Evolutionary conservation across 2,888 invertebrate genomes (phyloP), one percentile per base, ranked within the genome.

Genomic region (Chalcosyrphus nemorum): DNA sequence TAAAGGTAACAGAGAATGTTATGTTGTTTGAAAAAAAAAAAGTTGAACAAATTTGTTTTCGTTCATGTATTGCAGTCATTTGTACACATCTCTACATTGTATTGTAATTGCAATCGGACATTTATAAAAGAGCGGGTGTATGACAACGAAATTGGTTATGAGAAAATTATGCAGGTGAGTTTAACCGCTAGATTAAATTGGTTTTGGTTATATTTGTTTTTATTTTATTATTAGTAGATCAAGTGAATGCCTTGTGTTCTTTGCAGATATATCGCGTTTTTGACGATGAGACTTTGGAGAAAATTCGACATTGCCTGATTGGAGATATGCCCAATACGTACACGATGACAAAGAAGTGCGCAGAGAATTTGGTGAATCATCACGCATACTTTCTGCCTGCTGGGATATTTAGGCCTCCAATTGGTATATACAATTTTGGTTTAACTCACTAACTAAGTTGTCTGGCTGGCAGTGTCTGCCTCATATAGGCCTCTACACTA

Each of bases 251-350:
- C 3, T 27, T 17, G 27, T 71, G 71, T 71, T 72, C 11, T 32
- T 32, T 7, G 4, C 74, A 92, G 92, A 88, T 92, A 68, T 91
- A 89, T 87, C 89, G 90, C 74, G 90, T 90, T 19, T 89, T 92
- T 35, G 90, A 92, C 66, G 91, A 91, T 74, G 88, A 89, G 47
- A 89, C 90, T 7, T 86, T 92, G 87, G 91, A 92, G 81, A 90
- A 91, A 87, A 86, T 92, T 68, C 88, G 90, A 21, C 91, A 90
- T 59, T 91, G 91, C 32, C 85, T 92, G 29, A 89, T 91, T 82
- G 91, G 91, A 35, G 89, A 90, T 43, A 90, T 92, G 90, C 92
- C 92, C 47, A 92, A 92, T 57, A 92, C 92, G n/a, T 92, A 92
- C 41, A 92, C 92, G 0, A 91, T 92, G 91, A 92, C 92, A 6